phyloP scores from a whole-genome alignment of 2,888 invertebrate genomes.

The Leucozona laternaria region DNA sequence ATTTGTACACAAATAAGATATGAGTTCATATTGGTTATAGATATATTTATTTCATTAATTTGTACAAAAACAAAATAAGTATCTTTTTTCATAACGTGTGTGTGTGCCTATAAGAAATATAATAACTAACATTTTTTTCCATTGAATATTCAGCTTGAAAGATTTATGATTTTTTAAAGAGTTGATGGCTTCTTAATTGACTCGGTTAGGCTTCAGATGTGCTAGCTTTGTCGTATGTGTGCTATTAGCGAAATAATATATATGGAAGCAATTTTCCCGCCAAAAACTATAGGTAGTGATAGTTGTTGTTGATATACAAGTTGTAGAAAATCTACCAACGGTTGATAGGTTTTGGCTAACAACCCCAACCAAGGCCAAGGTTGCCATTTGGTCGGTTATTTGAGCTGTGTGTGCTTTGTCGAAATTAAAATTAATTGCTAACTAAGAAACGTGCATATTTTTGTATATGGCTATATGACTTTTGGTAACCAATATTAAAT shows the following conservation, averaged over 20 bases:
- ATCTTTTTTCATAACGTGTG: background rate
- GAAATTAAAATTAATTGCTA: conserved; percentile 60
- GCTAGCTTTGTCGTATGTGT: background rate
- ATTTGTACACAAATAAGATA: no score
- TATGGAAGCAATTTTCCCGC: conserved; percentile 27
- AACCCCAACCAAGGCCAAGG: conserved; percentile 71
- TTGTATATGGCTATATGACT: conserved; percentile 28
- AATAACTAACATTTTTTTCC: background rate
- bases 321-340: background rate
- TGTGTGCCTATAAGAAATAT: background rate
- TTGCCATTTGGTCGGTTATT: conserved; percentile 42
- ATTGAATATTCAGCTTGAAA: background rate
- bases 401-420: conserved; percentile 25
- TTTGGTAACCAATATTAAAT: conserved; percentile 20
- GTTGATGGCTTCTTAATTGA: conserved; percentile 3
- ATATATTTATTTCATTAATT: no score
- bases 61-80: no score
- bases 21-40: no score
- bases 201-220: background rate
- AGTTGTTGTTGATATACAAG: background rate
- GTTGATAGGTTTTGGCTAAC: conserved; percentile 59
- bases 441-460: conserved; percentile 31
- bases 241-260: background rate
- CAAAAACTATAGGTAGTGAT: conserved; percentile 9
- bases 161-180: conserved; percentile 3